Evolutionary conservation across 2,797 vertebrate species (phyloP).

Genomic region (Neoniphon sammara): DNA sequence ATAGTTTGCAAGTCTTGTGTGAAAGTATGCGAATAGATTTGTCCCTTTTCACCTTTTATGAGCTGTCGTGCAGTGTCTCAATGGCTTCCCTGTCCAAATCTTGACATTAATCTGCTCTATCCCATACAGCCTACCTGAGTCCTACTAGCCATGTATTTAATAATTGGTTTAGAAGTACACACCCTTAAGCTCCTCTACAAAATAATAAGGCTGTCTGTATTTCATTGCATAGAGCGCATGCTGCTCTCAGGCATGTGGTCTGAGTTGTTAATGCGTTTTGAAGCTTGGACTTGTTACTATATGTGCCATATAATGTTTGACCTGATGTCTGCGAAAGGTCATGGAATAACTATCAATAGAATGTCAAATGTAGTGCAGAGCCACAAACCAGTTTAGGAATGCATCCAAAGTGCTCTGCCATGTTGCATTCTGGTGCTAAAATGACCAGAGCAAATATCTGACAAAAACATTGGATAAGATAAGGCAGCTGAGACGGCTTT

Average conservation of each 20-base stretch:
- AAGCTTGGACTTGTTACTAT: constrained; percentile 20
- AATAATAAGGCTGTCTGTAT: constrained; percentile 43
- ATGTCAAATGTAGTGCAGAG: constrained; percentile 78
- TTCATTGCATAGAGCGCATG: constrained; percentile 40
- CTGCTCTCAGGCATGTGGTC: constrained; percentile 39
- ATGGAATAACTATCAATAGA: constrained; percentile 68
- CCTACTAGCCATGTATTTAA: constrained; percentile 66
- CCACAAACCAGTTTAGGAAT: constrained; percentile 77
- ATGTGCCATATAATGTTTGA: constrained; percentile 43
- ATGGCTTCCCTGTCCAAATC: constrained; percentile 45
- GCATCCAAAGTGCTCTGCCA: constrained; percentile 58
- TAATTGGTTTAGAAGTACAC: constrained; percentile 69
- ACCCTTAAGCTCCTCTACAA: constrained; percentile 63
- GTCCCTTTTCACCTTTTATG: constrained; percentile 42
- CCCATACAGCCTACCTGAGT: constrained; percentile 63
- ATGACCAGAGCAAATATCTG: constrained; percentile 61
- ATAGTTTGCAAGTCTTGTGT: constrained; percentile 39
- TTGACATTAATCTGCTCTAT: constrained; percentile 63
- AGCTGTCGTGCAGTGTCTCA: constrained; percentile 55
- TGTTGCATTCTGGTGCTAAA: constrained; percentile 75
- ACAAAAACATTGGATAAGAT: constrained; percentile 64
- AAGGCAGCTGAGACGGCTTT: constrained; percentile 43
- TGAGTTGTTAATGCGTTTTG: constrained; percentile 47
- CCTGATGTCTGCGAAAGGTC: constrained; percentile 57
- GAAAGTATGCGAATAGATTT: constrained; percentile 4